phyloP scores from a whole-genome alignment of 2,113 vertebrate genomes.

The Condylura cristata region DNA sequence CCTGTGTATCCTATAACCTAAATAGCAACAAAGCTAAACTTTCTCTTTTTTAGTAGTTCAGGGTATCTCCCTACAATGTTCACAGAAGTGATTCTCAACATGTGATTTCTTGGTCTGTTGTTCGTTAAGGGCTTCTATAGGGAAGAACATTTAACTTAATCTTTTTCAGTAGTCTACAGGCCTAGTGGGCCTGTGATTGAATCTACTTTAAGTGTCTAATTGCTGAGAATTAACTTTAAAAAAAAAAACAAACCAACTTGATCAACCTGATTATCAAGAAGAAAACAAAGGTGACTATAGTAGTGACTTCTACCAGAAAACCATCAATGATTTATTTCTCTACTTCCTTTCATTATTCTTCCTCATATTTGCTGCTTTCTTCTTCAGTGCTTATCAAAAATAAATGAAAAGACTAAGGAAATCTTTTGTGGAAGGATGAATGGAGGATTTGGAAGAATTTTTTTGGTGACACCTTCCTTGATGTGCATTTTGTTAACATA shows the following conservation, averaged over 20 bases:
- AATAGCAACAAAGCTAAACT: not conserved
- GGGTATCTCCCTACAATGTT: not conserved
- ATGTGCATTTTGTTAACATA: slow-evolving; percentile 23
- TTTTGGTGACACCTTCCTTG: not conserved
- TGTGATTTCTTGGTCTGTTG: not conserved
- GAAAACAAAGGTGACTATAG: not conserved
- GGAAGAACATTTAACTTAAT: not conserved
- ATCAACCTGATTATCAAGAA: slow-evolving; percentile 12
- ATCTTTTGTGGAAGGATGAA: slow-evolving; percentile 40
- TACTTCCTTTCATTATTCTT: not conserved
- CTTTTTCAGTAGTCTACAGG: not conserved
- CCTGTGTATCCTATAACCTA: not conserved
- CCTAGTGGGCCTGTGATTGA: not conserved
- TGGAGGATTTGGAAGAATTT: not conserved
- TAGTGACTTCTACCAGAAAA: not conserved
- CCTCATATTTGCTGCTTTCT: not conserved
- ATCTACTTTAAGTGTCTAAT: not conserved
- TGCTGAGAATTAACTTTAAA: not conserved
- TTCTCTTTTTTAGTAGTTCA: not conserved
- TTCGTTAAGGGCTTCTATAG: not conserved
- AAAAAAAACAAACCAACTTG: not conserved
- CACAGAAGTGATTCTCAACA: not conserved
- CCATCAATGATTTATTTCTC: not conserved
- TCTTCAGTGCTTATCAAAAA: slow-evolving; percentile 31
- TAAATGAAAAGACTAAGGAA: slow-evolving; percentile 29